Evolutionary conservation across 2,888 invertebrate genomes (phyloP).

Genomic region (Ormyrus nitidulus): DNA sequence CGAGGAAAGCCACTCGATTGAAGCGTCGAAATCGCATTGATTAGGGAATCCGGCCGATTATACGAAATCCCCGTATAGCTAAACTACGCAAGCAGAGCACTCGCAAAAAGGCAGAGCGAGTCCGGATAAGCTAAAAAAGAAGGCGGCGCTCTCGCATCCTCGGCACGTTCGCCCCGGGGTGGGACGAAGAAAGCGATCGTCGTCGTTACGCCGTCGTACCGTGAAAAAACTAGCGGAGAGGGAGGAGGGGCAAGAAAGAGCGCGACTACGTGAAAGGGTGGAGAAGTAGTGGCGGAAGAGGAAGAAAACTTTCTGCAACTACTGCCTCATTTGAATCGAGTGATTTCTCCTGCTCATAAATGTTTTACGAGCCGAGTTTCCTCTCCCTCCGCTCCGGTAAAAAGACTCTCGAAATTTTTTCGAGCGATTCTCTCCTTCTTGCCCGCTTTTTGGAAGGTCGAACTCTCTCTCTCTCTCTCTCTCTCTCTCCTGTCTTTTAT

Average conservation of each 20-base stretch:
- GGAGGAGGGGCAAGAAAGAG: constrained; percentile 1
- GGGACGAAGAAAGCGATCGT: constrained; percentile 40
- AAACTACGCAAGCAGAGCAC: constrained; percentile 32
- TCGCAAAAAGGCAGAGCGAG: constrained; percentile 24
- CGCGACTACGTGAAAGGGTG: constrained; percentile 7
- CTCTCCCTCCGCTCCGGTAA: too few species aligned
- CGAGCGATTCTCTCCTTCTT: too few species aligned
- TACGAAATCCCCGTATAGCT: constrained; percentile 39
- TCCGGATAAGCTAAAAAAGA: background rate
- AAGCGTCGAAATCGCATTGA: constrained; percentile 28
- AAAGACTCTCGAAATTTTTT: too few species aligned
- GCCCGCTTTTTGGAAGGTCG: background rate
- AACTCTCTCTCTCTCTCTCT: background rate
- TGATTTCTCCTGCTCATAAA: constrained; percentile 51
- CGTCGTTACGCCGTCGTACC: constrained; percentile 37
- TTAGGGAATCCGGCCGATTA: constrained; percentile 43
- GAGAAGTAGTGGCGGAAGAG: constrained; percentile 18
- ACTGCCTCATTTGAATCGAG: constrained; percentile 53
- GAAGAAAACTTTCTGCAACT: constrained; percentile 46
- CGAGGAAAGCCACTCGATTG: constrained; percentile 42
- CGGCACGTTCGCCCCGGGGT: constrained; percentile 44
- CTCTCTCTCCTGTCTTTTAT: constrained; percentile 27
- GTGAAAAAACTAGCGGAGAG: background rate
- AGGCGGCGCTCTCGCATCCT: constrained; percentile 42
- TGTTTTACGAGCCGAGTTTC: constrained; percentile 43